Evolutionary conservation across 2,113 vertebrate species (phyloP).

Genomic region (Psephotus haematonotus): DNA sequence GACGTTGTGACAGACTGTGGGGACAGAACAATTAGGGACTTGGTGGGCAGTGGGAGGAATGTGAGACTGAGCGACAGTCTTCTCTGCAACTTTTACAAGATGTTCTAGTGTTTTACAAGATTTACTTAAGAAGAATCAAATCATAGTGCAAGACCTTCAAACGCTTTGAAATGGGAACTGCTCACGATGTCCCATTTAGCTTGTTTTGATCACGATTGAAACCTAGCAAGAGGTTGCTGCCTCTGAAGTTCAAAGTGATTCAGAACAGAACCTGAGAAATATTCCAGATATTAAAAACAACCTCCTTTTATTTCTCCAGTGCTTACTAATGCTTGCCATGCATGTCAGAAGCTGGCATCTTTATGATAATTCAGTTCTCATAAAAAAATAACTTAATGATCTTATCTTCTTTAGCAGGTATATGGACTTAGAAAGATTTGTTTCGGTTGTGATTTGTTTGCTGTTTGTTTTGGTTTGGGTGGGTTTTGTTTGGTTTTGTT

Average conservation of each 20-base stretch:
- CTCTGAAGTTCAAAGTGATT: constrained; percentile 19
- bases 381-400: not conserved
- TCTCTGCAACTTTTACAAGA: not conserved
- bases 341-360: not conserved
- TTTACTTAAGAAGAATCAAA: constrained; percentile 12
- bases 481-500: not conserved
- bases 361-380: not conserved
- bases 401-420: not conserved
- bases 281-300: not conserved
- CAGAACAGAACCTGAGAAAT: not conserved
- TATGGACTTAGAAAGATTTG: not conserved
- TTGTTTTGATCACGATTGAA: not conserved
- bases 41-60: not conserved
- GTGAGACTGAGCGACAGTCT: not conserved
- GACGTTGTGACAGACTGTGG: not conserved
- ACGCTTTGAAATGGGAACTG: not conserved
- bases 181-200: not conserved
- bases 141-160: not conserved
- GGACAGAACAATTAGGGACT: not conserved
- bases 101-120: not conserved
- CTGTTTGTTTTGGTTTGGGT: not conserved
- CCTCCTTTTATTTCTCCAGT: not conserved
- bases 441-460: not conserved
- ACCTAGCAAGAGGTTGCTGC: not conserved
- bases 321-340: not conserved